Percentiles rank a stretch among this genome's conserved stretches.
phyloP scores from a whole-genome alignment of 1,140 invertebrate species.

The Drosophila carrolli region DNA sequence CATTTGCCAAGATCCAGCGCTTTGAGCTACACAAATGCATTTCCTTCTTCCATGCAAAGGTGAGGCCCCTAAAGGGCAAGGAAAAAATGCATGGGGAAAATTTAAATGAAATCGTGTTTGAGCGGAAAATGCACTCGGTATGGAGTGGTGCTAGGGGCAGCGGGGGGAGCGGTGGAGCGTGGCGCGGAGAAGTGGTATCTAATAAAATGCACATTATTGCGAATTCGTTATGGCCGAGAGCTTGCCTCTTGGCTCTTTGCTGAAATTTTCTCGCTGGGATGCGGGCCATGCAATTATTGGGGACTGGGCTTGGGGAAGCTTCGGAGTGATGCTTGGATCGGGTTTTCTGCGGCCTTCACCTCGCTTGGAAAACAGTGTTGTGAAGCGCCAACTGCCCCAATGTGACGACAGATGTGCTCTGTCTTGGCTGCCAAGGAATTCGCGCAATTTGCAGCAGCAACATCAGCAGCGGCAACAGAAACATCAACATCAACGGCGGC shows the following conservation, averaged over 20 bases:
- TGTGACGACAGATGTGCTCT: slow-evolving; percentile 69
- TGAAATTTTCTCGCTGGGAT: slow-evolving; percentile 18
- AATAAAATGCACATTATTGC: slow-evolving; percentile 78
- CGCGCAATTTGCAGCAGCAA: slow-evolving; percentile 65
- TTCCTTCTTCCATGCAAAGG: slow-evolving; percentile 53
- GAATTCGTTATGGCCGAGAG: slow-evolving; percentile 71
- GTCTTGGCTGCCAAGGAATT: slow-evolving; percentile 59
- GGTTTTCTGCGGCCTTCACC: slow-evolving; percentile 51
- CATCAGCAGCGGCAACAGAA: slow-evolving; percentile 13
- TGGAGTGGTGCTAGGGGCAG: slow-evolving; percentile 27
- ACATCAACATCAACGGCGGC: slow-evolving; percentile 9
- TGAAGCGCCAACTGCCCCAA: slow-evolving; percentile 32
- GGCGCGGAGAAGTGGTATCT: slow-evolving; percentile 36
- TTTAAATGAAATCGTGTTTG: slow-evolving; percentile 77
- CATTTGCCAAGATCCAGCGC: slow-evolving; percentile 58
- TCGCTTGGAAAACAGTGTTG: slow-evolving; percentile 28
- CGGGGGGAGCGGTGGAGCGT: background rate
- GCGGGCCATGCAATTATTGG: slow-evolving; percentile 60
- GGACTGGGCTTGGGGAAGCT: slow-evolving; percentile 26
- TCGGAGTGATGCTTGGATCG: slow-evolving; percentile 20
- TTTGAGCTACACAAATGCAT: slow-evolving; percentile 51
- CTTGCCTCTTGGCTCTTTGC: slow-evolving; percentile 30
- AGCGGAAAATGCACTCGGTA: slow-evolving; percentile 75
- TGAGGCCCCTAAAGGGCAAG: slow-evolving; percentile 59
- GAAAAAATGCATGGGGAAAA: slow-evolving; percentile 60